Base-by-base conservation (phyloP, 64 coral and sea anemone genomes). In the Dendronephthya gigantea region DNA sequence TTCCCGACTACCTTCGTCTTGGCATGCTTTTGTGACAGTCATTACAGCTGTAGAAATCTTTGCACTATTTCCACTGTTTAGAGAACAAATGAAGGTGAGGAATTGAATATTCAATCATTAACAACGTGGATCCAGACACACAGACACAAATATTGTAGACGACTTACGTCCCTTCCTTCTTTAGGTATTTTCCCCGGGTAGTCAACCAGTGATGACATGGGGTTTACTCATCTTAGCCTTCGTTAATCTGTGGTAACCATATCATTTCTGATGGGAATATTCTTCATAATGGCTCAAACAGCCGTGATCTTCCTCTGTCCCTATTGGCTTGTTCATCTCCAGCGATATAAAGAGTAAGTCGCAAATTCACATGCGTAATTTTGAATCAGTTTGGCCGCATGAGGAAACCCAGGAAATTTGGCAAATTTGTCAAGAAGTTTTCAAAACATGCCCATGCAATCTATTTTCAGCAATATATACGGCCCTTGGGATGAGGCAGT, bases 401-500 rank as follows among this genome's bases (percentile, higher is more conserved):
- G n/a, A n/a, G n/a, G n/a, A n/a, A 45, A 45, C 41, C 41, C 11
- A 6, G 41, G 41, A 45, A 45, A 11, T 45, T 11, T 45, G 11
- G 41, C n/a, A n/a, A n/a, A n/a, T n/a, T n/a, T n/a, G n/a, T n/a
- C n/a, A 45, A 45, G 41, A 11, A 58, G 14, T 58, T 58, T 58
- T n/a, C 51, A 58, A 45, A 45, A 11, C 41, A 11, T 45, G 11
- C 41, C 41, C 11, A 45, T n/a, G 11, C 41, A 45, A 62, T 90
- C 36, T 47, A 86, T 56, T 27, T 82, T 31, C 59, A 95, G 93
- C 75, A 92, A 95, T 49, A 95, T 95, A 52, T 90, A 95, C 50
- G 93, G 93, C 10, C 93, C 93, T 1, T 95, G 93, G 93, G 93
- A 95, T 88, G 93, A 95, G 85, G 93, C 93, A 74, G 89, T 92